phyloP scores from a whole-genome alignment of 2,888 invertebrate genomes.

The Apotomis turbidana region DNA sequence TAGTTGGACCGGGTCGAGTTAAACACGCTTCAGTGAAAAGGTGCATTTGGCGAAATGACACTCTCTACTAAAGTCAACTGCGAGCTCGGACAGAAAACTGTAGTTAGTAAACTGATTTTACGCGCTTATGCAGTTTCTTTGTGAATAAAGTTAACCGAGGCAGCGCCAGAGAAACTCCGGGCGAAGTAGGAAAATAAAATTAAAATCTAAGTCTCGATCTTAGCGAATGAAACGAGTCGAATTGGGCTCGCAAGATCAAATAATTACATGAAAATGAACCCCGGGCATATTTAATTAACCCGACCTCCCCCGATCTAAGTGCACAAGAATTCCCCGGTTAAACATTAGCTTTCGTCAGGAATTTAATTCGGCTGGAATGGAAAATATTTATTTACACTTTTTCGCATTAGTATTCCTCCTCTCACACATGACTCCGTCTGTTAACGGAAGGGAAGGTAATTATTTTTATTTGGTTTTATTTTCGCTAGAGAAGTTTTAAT shows the following conservation, averaged over 20 bases:
- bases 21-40: conserved; percentile 8
- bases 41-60: conserved; percentile 22
- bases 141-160: conserved; percentile 58
- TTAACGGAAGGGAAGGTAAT: conserved; percentile 66
- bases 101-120: conserved; percentile 58
- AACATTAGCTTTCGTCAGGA: conserved; percentile 80
- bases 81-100: conserved; percentile 65
- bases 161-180: conserved; percentile 32
- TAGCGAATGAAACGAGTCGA: conserved; percentile 67
- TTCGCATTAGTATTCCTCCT: conserved; percentile 61
- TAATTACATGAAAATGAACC: conserved; percentile 81
- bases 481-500: conserved; percentile 76
- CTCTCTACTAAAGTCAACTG: conserved; percentile 52
- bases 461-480: conserved; percentile 74
- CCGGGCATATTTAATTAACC: conserved; percentile 80
- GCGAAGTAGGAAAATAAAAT: conserved; percentile 64
- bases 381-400: conserved; percentile 75
- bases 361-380: conserved; percentile 73
- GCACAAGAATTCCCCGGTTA: conserved; percentile 81
- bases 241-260: conserved; percentile 75
- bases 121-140: conserved; percentile 67
- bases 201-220: conserved; percentile 65
- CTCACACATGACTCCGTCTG: conserved; percentile 62
- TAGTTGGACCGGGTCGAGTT: neutral
- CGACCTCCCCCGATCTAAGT: conserved; percentile 75